Conservation (phyloP, 2,113 vertebrate genomes). For the Nycticorax nycticorax region DNA sequence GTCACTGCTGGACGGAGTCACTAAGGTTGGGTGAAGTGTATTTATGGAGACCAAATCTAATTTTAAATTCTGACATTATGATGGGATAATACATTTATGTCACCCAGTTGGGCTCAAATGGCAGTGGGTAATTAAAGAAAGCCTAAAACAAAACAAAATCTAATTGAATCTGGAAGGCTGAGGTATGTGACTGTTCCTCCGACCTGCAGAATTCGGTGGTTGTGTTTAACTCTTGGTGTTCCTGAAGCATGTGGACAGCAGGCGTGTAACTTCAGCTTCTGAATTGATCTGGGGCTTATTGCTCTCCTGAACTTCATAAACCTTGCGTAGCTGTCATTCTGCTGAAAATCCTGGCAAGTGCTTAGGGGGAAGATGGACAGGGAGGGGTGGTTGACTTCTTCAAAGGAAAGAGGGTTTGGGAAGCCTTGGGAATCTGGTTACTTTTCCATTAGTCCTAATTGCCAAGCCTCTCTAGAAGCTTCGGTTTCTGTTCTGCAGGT, state of each 20-base stretch:
- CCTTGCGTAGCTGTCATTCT: background rate
- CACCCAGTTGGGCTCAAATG: constrained; percentile 6
- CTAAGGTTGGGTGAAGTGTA: background rate
- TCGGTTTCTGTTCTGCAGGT: constrained; percentile 1
- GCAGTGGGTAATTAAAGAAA: constrained; percentile 24
- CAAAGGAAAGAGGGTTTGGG: background rate
- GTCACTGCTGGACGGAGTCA: background rate
- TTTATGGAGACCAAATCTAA: constrained; percentile 21
- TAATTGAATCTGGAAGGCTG: background rate
- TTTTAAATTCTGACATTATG: constrained; percentile 61
- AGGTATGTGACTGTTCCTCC: background rate
- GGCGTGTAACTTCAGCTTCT: background rate
- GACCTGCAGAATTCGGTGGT: background rate
- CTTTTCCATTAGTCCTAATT: background rate
- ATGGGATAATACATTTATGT: constrained; percentile 46
- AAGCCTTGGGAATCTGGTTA: background rate
- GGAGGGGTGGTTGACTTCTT: background rate
- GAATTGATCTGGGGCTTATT: background rate
- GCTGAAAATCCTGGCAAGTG: background rate
- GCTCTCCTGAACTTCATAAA: background rate
- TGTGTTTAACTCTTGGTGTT: background rate
- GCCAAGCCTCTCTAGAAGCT: background rate
- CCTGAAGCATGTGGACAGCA: background rate
- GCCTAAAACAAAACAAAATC: background rate
- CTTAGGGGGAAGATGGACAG: background rate